Evolutionary conservation across 2,113 vertebrate genomes (phyloP), one percentile per base, ranked within the genome.

Genomic region (Triplophysa rosa): DNA sequence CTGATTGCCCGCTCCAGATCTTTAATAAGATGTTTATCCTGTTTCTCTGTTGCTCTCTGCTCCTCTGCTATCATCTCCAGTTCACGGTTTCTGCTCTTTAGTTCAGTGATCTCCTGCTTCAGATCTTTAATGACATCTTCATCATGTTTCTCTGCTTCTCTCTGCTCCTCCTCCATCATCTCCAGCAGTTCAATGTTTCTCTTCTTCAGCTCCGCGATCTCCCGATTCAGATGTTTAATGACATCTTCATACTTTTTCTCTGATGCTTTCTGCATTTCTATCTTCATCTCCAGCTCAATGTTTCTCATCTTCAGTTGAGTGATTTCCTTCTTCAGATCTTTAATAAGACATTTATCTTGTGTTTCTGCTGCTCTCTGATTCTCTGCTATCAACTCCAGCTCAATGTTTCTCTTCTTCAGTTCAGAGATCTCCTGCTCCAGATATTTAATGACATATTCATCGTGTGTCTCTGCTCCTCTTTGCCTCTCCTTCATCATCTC

Each of bases 401-500:
- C 62, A 52, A 19, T 54, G 47, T 66, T 26, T 62, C 68, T 74
- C n/a, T 13, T 74, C 23, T 37, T 52, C 16, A 85, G 70, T 16
- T 74, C 75, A 45, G n/a, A 10, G 54, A 85, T 82, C 61, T 84
- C 83, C 49, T 65, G 23, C 37, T 82, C 17, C 65, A 84, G 61
- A 33, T 81, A 58, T 52, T 71, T 42, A 24, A 82, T 67, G 6
- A 84, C 40, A 17, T 19, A 37, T 76, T 81, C 40, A 37, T 75
- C 69, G 16, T 67, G 67, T 33, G 42, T 37, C 24, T 72, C 78
- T 37, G 62, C 64, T 56, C 63, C 72, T 26, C 54, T 72, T 54
- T 82, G 67, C 19, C 77, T 67, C 71, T 78, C 37, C 17, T 82
- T n/a, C 23, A 80, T 77, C 64, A 79, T 24, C 47, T 79, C 47